Conservation (phyloP, 2,888 invertebrate species). For the Syritta pipiens region DNA sequence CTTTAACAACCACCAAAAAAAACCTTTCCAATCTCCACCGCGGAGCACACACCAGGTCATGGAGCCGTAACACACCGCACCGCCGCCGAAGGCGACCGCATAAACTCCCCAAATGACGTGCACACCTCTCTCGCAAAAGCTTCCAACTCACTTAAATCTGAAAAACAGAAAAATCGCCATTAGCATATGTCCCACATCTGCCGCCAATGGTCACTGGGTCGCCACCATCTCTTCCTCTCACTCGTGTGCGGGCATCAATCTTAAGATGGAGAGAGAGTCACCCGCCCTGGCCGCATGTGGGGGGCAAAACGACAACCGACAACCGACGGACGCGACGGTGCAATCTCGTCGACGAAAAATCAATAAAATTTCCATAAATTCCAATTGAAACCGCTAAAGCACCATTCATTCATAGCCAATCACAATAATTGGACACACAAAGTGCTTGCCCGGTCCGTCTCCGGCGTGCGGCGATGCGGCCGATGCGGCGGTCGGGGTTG, state of each 20-base stretch:
- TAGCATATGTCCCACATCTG: conserved; percentile 51
- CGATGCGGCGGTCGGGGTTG: no score
- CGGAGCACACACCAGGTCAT: no score
- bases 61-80: no score
- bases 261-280: no score
- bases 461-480: background rate
- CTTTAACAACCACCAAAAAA: no score
- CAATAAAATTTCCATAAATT: conserved; percentile 69
- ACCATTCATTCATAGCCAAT: conserved; percentile 69
- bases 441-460: conserved; percentile 25
- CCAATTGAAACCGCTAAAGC: conserved; percentile 66
- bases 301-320: no score
- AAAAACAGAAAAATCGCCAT: conserved; percentile 19
- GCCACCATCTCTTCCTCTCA: conserved; percentile 1
- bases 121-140: background rate
- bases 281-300: no score
- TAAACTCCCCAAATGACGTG: no score
- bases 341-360: conserved; percentile 35
- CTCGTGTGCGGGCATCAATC: conserved; percentile 36
- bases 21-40: no score
- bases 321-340: background rate
- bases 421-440: conserved; percentile 69
- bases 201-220: conserved; percentile 37
- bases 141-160: conserved; percentile 1
- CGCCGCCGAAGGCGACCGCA: no score